Conservation (phyloP, 92 coral and sea anemone species). For the Parazoanthus darwini region DNA sequence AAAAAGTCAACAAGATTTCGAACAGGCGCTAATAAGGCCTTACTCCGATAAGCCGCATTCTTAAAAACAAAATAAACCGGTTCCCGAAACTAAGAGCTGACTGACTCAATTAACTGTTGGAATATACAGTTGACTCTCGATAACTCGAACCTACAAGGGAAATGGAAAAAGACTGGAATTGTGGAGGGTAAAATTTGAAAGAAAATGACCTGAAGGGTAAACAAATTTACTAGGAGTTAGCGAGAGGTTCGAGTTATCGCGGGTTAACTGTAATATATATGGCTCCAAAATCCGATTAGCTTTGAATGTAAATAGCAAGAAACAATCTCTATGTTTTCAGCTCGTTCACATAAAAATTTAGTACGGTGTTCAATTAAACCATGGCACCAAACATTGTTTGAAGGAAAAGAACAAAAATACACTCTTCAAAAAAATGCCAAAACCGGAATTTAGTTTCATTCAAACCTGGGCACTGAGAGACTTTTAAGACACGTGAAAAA, state of each 20-base stretch:
- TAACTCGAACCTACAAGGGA: too few species aligned
- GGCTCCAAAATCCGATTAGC: conserved; percentile 30
- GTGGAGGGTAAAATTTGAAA: conserved; percentile 15
- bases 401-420: conserved; percentile 14
- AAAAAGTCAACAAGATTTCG: conserved; percentile 12
- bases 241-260: too few species aligned
- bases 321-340: conserved; percentile 23
- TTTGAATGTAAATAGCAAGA: conserved; percentile 25
- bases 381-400: conserved; percentile 22
- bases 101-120: conserved; percentile 25
- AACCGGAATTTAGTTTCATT: conserved; percentile 27
- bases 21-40: conserved; percentile 26
- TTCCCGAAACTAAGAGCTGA: conserved; percentile 15
- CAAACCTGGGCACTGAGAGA: conserved; percentile 29
- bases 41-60: conserved; percentile 19
- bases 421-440: conserved; percentile 18
- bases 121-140: conserved; percentile 25
- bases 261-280: conserved; percentile 13
- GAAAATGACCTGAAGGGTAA: too few species aligned
- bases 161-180: neutral
- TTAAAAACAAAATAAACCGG: conserved; percentile 20
- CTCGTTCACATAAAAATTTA: conserved; percentile 17
- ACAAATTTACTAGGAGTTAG: too few species aligned
- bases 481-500: conserved; percentile 28
- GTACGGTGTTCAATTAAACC: conserved; percentile 24